Percentiles rank a stretch among this genome's conserved stretches.
These are phyloP conservation scores for Drosophila saltans DNA, from an alignment of 1,140 invertebrate species.

Conservation along the genomic window DNA sequence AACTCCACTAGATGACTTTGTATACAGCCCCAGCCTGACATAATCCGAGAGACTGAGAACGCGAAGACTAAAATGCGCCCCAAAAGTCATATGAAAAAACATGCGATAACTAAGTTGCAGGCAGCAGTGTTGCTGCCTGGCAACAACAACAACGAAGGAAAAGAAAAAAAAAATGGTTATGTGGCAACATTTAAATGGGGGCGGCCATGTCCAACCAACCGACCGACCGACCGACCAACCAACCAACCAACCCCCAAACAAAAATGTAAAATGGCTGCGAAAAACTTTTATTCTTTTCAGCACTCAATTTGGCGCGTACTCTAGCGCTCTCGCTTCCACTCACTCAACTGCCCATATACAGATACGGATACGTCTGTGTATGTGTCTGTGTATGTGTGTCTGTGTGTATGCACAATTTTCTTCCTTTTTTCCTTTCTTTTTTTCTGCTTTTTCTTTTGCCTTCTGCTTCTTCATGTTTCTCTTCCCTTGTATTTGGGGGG, in stretches of 20 bases:
- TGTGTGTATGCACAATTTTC: conserved; percentile 30
- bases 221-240: conserved; percentile 21
- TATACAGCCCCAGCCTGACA: conserved; percentile 37
- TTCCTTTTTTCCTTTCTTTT: conserved; percentile 17
- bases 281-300: conserved; percentile 80
- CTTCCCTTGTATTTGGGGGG: conserved; percentile 3
- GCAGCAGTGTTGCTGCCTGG: background rate
- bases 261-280: conserved; percentile 82
- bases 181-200: conserved; percentile 77
- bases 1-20: conserved; percentile 30
- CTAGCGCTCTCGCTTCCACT: conserved; percentile 29
- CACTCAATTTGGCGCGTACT: conserved; percentile 68
- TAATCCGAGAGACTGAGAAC: conserved; percentile 44
- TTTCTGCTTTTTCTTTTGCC: conserved; percentile 1
- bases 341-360: conserved; percentile 26
- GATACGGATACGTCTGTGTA: conserved; percentile 25
- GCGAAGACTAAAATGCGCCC: conserved; percentile 57
- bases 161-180: conserved; percentile 49
- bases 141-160: background rate
- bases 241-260: conserved; percentile 54
- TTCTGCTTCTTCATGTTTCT: conserved; percentile 21
- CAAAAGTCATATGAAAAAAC: conserved; percentile 81
- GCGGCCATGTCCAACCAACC: conserved; percentile 33
- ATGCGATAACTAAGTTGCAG: conserved; percentile 62
- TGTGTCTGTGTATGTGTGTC: conserved; percentile 32